These are phyloP conservation scores for Macrophya alboannulata DNA, from an alignment of 2,888 invertebrate genomes.

Conservation along the genomic window DNA sequence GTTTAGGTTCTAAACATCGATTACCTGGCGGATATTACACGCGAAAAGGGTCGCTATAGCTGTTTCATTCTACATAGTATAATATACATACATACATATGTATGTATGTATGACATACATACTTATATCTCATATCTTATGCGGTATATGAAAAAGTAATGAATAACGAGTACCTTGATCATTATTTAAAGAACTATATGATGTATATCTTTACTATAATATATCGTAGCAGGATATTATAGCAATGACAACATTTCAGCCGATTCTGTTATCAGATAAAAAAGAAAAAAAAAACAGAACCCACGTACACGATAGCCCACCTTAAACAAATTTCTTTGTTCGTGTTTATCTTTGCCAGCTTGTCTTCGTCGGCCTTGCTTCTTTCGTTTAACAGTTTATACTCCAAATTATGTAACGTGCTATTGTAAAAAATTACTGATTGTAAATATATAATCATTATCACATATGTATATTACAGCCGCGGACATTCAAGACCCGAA, in stretches of 20 bases:
- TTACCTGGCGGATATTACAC: slow-evolving; percentile 50
- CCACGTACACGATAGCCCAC: neutral
- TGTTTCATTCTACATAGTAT: slow-evolving; percentile 1
- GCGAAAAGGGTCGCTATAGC: neutral
- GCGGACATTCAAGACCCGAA: neutral
- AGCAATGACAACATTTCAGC: neutral
- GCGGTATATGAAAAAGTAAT: neutral
- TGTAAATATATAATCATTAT: slow-evolving; percentile 22
- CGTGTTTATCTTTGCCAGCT: slow-evolving; percentile 42
- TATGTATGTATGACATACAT: neutral
- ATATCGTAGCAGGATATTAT: neutral
- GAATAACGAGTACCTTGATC: neutral
- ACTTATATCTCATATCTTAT: neutral
- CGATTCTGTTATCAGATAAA: slow-evolving; percentile 40
- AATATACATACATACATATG: neutral
- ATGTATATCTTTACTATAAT: neutral
- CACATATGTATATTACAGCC: neutral
- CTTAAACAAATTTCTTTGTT: slow-evolving; percentile 32
- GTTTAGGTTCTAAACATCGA: slow-evolving; percentile 47
- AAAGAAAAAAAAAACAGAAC: neutral
- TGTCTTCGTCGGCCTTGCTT: slow-evolving; percentile 28
- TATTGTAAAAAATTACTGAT: slow-evolving; percentile 30
- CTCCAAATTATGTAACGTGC: neutral
- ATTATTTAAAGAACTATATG: slow-evolving; percentile 14
- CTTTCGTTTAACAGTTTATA: slow-evolving; percentile 23